Evolutionary conservation across 2,797 vertebrate species (phyloP), one percentile per base, ranked within the genome.

Genomic region (Triplophysa yarkandensis): DNA sequence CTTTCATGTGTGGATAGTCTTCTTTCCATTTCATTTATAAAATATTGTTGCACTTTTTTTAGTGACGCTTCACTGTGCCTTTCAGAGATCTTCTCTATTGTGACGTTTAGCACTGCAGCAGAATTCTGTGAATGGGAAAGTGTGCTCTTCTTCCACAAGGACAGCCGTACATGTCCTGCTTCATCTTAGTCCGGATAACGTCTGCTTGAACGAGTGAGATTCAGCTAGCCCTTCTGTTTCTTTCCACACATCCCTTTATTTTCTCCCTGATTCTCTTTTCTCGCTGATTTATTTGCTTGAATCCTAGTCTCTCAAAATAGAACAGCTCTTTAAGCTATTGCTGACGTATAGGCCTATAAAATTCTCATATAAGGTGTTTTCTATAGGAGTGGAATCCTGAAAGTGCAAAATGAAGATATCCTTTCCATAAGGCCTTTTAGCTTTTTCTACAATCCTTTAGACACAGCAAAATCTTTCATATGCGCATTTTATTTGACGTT

Each of bases 311-410:
- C 46, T 68, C 28, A 74, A 78, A 74, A 74, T 57, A 74, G 58
- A 68, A 69, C 6, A 1, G 14, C 57, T 69, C 28, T 73, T 62
- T 63, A 60, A 72, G 11, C 23, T 19, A 77, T 66, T 54, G 52
- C 68, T 67, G 62, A 66, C 69, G 34, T 52, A 16, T 34, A 21
- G 62, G 60, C 69, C 34, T 52, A 16, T 34, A 21, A 30, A 13
- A 65, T 63, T 46, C 27, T 68, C 62, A 68, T 23, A 36, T 62
- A 68, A 76, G 46, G 50, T 8, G 30, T 52, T 52, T n/a, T 44
- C 34, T 54, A 54, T 61, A 36, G n/a, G 13, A 62, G 9, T 54
- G 54, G 50, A 60, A 63, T 63, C 58, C 21, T 54, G 58, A 57
- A 11, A 58, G 11, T 28, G 61, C 14, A 48, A 62, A 71, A 57